These are phyloP conservation scores for Drosophila arizonae DNA, from an alignment of 1,140 invertebrate genomes.

Conservation along the genomic window DNA sequence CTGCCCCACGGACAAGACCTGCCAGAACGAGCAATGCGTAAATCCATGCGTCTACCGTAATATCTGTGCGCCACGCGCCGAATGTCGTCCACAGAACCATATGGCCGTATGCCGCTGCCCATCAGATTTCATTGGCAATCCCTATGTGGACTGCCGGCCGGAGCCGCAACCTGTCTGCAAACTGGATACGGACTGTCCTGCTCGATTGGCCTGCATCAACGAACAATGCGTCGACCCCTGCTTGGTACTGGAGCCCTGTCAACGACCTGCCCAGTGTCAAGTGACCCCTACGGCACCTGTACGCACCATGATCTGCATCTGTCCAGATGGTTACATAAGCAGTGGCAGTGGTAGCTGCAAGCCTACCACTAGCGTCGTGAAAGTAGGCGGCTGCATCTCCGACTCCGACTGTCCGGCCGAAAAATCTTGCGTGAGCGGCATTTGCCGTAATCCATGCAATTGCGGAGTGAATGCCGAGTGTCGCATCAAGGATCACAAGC, in stretches of 20 bases:
- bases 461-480: constrained; percentile 92
- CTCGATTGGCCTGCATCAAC: constrained; percentile 90
- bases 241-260: constrained; percentile 89
- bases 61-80: constrained; percentile 89
- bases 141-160: constrained; percentile 89
- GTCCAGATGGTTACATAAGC: constrained; percentile 93
- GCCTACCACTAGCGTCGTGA: constrained; percentile 86
- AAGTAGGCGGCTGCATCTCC: constrained; percentile 87
- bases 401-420: constrained; percentile 90
- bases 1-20: constrained; percentile 92
- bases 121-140: constrained; percentile 88
- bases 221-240: constrained; percentile 93
- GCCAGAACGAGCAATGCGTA: constrained; percentile 91
- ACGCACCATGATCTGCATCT: constrained; percentile 93
- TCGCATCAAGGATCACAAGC: constrained; percentile 91
- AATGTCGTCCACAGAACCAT: constrained; percentile 92
- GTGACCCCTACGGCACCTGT: constrained; percentile 91
- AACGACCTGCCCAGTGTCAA: constrained; percentile 90
- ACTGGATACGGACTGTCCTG: constrained; percentile 91
- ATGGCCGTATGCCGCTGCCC: constrained; percentile 92
- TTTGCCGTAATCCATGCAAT: constrained; percentile 92
- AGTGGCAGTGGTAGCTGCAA: constrained; percentile 91
- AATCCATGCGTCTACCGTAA: constrained; percentile 90
- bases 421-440: constrained; percentile 89
- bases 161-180: constrained; percentile 90